phyloP scores from a whole-genome alignment of 2,113 vertebrate species.

The Bos indicus region DNA sequence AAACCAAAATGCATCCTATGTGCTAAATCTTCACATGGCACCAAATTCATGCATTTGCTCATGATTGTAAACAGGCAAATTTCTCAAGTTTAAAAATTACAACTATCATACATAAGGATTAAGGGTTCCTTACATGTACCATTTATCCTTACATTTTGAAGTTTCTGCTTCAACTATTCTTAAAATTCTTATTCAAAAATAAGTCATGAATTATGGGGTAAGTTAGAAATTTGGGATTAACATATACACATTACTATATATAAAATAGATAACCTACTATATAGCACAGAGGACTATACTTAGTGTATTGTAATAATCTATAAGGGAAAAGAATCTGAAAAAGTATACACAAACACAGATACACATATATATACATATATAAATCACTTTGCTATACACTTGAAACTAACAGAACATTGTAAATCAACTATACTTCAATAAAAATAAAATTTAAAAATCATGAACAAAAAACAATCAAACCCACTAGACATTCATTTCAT shows the following conservation, averaged over 20 bases:
- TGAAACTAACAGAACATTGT: neutral
- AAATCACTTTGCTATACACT: neutral
- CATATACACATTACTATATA: neutral
- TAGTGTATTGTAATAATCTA: neutral
- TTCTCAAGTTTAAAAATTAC: neutral
- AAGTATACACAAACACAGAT: neutral
- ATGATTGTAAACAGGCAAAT: neutral
- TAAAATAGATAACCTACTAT: neutral
- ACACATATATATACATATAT: neutral
- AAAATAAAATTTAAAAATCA: neutral
- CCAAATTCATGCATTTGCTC: neutral
- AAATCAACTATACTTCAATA: neutral
- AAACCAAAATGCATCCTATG: neutral
- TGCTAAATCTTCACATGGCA: neutral
- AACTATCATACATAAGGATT: neutral
- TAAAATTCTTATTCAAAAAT: conserved; percentile 8
- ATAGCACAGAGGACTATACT: neutral
- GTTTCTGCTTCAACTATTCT: neutral
- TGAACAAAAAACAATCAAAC: neutral
- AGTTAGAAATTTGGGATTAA: neutral
- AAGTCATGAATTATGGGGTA: neutral
- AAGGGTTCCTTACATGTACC: neutral
- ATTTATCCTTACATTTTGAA: neutral
- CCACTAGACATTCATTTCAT: neutral
- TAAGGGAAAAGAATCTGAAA: neutral